Conservation (phyloP, 2,113 vertebrate genomes). For the Phylloscopus whistleri region DNA sequence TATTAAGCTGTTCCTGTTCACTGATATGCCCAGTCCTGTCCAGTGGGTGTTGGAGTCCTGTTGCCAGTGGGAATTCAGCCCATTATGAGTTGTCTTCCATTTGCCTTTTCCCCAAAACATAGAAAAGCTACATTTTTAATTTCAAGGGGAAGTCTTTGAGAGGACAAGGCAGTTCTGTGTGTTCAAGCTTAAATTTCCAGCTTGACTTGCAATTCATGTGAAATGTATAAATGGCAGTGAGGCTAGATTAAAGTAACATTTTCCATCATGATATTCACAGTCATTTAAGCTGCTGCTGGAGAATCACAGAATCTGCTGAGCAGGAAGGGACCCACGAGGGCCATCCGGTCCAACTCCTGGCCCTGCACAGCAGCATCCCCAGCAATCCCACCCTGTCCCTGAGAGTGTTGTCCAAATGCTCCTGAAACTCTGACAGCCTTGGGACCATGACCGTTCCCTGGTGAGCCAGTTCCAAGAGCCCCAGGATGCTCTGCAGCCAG, state of each 20-base stretch:
- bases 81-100: neutral
- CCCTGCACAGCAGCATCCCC: neutral
- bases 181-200: neutral
- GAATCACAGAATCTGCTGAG: neutral
- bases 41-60: neutral
- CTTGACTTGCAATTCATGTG: neutral
- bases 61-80: neutral
- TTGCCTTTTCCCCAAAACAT: accelerated
- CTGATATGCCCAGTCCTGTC: neutral
- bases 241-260: neutral
- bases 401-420: neutral
- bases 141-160: neutral
- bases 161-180: neutral
- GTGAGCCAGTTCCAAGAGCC: neutral
- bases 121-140: neutral
- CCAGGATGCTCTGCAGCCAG: neutral
- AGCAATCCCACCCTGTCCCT: neutral
- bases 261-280: neutral
- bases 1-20: neutral
- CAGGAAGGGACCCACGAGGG: neutral
- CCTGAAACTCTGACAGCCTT: neutral
- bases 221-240: neutral
- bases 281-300: neutral
- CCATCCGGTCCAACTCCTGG: neutral
- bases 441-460: accelerated